Evolutionary conservation across 2,888 invertebrate genomes (phyloP).

Genomic region (Drosophila histrio): DNA sequence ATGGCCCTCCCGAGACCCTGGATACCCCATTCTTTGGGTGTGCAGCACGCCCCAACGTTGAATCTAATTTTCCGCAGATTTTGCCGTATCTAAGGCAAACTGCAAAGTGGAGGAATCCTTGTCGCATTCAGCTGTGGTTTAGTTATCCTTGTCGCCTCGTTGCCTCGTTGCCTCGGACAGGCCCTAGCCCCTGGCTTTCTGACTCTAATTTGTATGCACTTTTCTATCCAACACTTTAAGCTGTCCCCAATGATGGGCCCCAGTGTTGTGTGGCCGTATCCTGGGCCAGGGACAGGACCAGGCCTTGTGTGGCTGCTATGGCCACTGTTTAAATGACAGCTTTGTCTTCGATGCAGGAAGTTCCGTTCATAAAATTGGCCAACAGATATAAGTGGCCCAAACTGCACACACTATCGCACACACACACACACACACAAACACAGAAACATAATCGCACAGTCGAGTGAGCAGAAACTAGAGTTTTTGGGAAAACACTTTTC

Average conservation of each 20-base stretch:
- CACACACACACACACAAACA: not conserved
- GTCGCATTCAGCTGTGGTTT: conserved; percentile 38
- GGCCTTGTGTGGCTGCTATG: conserved; percentile 1
- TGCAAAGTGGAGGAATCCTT: conserved; percentile 16
- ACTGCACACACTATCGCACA: conserved; percentile 8
- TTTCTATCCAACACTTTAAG: conserved; percentile 34
- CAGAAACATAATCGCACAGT: not conserved
- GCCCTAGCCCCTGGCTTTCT: conserved; percentile 18
- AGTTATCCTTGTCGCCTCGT: conserved; percentile 55
- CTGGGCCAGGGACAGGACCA: not conserved
- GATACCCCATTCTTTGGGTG: not conserved
- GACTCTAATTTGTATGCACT: conserved; percentile 65
- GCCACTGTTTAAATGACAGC: conserved; percentile 39
- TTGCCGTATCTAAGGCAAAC: conserved; percentile 39
- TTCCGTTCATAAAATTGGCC: conserved; percentile 52
- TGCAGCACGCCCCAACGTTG: conserved; percentile 7
- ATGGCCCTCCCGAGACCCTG: conserved; percentile 4
- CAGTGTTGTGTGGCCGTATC: conserved; percentile 1
- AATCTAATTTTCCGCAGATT: conserved; percentile 77
- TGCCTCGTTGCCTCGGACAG: not conserved
- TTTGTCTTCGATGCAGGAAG: conserved; percentile 54
- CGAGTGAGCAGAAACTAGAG: not conserved
- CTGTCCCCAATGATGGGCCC: conserved; percentile 36
- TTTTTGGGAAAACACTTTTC: conserved; percentile 44
- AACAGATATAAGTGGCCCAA: conserved; percentile 54